Conservation (phyloP, 2,888 invertebrate species). For the Nesidiocoris tenuis region DNA sequence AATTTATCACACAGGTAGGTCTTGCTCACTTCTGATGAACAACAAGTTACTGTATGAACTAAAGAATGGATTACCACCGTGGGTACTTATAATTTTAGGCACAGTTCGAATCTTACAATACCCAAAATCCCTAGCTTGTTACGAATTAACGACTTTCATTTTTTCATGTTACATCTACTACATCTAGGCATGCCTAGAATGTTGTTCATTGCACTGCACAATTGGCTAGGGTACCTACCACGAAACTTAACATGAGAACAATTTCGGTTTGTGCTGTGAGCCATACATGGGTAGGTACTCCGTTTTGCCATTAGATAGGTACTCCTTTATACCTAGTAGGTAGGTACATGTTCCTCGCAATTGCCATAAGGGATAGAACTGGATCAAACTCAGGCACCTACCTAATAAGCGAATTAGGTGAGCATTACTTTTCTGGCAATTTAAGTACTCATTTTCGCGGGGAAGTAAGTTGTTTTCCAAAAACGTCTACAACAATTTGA, state of each 20-base stretch:
- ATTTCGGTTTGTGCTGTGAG: slow-evolving; percentile 39
- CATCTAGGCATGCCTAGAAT: slow-evolving; percentile 30
- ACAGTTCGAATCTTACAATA: slow-evolving; percentile 42
- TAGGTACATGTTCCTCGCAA: no score
- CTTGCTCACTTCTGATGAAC: slow-evolving; percentile 40
- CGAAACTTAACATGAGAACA: slow-evolving; percentile 21
- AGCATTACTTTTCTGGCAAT: no score
- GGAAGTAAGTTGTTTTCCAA: no score
- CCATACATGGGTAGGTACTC: background rate
- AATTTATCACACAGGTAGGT: slow-evolving; percentile 43
- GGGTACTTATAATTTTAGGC: slow-evolving; percentile 38
- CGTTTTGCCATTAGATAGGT: slow-evolving; percentile 1
- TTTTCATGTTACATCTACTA: slow-evolving; percentile 26
- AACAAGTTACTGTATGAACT: slow-evolving; percentile 33
- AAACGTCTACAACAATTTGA: no score
- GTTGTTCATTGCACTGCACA: slow-evolving; percentile 36
- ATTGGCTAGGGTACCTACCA: slow-evolving; percentile 16
- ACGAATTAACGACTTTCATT: slow-evolving; percentile 24
- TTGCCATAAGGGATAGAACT: no score
- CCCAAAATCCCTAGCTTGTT: slow-evolving; percentile 34
- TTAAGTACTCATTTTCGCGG: no score
- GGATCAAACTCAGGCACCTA: no score
- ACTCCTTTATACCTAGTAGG: no score
- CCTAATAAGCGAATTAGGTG: no score
- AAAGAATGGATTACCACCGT: slow-evolving; percentile 37